A percentile compares a stretch with the other conserved stretches of the same genome.
phyloP scores from a whole-genome alignment of 64 coral and sea anemone species.

The Cladopsammia gracilis region DNA sequence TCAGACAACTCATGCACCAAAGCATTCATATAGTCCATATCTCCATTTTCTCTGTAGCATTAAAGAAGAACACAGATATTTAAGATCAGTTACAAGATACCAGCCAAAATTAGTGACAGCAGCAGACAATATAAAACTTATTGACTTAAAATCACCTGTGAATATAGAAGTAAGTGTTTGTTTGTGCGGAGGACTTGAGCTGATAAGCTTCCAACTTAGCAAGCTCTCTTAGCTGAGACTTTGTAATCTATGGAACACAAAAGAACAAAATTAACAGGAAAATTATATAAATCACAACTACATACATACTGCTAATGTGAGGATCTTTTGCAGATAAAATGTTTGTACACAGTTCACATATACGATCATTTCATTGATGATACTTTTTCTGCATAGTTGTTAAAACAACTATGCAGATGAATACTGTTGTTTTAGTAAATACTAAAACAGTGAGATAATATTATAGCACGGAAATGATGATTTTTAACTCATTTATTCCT shows the following conservation, averaged over 20 bases:
- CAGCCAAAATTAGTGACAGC: neutral
- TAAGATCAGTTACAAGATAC: neutral
- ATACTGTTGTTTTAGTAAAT: no score
- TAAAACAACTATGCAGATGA: no score
- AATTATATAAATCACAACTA: neutral
- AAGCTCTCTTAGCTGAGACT: conserved; percentile 87
- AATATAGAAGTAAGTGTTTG: conserved; percentile 79
- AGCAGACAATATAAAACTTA: no score
- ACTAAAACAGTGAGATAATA: no score
- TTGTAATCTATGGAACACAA: conserved; percentile 51
- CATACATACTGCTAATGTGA: neutral
- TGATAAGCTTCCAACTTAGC: conserved; percentile 88
- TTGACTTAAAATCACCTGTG: conserved; percentile 78
- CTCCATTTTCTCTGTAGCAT: conserved; percentile 83
- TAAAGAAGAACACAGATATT: neutral
- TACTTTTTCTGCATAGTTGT: no score
- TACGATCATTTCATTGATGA: no score
- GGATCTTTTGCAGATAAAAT: no score
- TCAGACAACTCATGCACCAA: conserved; percentile 76
- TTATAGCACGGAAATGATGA: no score
- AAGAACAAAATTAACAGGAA: neutral
- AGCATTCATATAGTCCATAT: conserved; percentile 99
- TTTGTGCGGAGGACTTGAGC: conserved; percentile 65
- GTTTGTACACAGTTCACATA: no score
- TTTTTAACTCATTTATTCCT: no score